A percentile compares a stretch with the other conserved stretches of the same genome.
Evolutionary conservation across 1,140 invertebrate species (phyloP).

Genomic region (Myzus persicae): DNA sequence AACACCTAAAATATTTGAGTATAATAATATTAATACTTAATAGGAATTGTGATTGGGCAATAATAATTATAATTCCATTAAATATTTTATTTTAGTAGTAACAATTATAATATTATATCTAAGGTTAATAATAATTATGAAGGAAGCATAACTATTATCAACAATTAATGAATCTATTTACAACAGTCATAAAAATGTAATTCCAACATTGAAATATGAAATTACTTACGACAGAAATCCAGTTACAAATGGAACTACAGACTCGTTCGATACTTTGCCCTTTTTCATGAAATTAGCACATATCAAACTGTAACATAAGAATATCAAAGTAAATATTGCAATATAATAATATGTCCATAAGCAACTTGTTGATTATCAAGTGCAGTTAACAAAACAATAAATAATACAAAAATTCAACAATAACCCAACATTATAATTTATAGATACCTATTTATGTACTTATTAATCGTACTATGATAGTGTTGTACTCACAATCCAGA

Average conservation of each 20-base stretch:
- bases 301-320: slow-evolving; percentile 69
- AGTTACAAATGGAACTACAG: slow-evolving; percentile 77
- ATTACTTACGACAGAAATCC: slow-evolving; percentile 77
- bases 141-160: background rate
- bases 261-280: slow-evolving; percentile 74
- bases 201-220: background rate
- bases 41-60: background rate
- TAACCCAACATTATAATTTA: too few species aligned
- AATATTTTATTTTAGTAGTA: background rate
- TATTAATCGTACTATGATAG: background rate
- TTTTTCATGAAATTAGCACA: slow-evolving; percentile 74
- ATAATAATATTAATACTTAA: slow-evolving; percentile 26
- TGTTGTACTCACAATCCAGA: slow-evolving; percentile 33
- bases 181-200: background rate
- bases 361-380: background rate
- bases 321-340: background rate
- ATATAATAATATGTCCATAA: too few species aligned
- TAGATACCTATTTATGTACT: background rate
- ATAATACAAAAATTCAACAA: background rate
- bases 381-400: background rate
- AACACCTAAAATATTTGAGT: slow-evolving; percentile 66
- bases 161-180: background rate
- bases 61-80: too few species aligned
- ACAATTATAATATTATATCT: background rate
- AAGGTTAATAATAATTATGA: background rate